Evolutionary conservation across 2,797 vertebrate genomes (phyloP).

Genomic region (Squalus acanthias): DNA sequence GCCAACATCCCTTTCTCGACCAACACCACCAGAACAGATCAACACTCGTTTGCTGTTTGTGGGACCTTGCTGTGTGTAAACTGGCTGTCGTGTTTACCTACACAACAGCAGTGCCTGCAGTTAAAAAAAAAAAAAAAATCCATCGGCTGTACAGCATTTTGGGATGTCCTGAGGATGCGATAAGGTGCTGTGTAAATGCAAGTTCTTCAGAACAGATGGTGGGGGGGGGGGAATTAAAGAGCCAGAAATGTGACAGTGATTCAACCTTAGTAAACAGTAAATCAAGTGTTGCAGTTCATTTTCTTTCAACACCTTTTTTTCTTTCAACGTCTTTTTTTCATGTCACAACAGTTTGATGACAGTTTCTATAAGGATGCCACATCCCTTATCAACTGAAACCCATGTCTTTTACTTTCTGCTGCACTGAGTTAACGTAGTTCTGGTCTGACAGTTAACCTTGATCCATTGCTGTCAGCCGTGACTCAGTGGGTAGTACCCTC

Average conservation of each 20-base stretch:
- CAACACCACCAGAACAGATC: not conserved
- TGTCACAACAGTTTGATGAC: not conserved
- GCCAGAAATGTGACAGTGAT: not conserved
- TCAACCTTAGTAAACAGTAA: not conserved
- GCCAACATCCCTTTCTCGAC: not conserved
- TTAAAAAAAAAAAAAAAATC: not conserved
- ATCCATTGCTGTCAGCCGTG: not conserved
- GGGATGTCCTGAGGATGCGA: not conserved
- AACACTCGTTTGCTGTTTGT: not conserved
- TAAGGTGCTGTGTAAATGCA: not conserved
- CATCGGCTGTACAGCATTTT: not conserved
- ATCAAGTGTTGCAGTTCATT: not conserved
- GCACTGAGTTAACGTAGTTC: not conserved
- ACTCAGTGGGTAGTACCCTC: not conserved
- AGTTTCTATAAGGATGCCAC: not conserved
- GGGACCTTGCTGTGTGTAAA: not conserved
- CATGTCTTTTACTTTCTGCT: not conserved
- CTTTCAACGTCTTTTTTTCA: not conserved
- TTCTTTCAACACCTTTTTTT: not conserved
- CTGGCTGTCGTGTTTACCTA: not conserved
- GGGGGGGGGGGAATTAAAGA: not conserved
- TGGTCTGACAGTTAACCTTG: not conserved
- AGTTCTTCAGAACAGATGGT: not conserved
- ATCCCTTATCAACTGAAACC: not conserved
- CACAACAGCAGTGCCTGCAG: too few species aligned